Conservation (phyloP, 2,113 vertebrate genomes). For the Mellivora capensis region DNA sequence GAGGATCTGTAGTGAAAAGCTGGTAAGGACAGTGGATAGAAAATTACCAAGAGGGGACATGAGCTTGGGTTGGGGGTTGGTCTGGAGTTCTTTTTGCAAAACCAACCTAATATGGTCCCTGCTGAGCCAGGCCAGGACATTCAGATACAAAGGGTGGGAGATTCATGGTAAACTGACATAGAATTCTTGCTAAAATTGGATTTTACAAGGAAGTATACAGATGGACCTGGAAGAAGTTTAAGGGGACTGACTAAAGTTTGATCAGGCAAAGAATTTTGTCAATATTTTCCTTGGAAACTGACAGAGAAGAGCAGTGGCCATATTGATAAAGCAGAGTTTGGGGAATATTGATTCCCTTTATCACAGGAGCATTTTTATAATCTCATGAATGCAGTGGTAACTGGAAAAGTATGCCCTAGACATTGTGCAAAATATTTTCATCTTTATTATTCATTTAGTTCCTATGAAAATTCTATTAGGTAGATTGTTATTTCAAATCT, state of each 20-base stretch:
- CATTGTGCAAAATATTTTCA: not conserved
- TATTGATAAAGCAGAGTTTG: not conserved
- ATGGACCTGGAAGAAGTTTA: not conserved
- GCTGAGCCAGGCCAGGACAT: not conserved
- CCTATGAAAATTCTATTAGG: not conserved
- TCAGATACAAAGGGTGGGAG: not conserved
- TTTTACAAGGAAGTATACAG: not conserved
- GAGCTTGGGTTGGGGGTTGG: not conserved
- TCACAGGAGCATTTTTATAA: not conserved
- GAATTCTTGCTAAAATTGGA: not conserved
- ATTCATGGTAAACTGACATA: not conserved
- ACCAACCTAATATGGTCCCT: no score
- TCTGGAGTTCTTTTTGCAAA: not conserved
- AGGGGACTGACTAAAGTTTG: not conserved
- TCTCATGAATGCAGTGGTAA: not conserved
- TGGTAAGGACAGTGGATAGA: not conserved
- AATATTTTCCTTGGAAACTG: not conserved
- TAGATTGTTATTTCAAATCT: not conserved
- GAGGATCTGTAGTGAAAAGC: not conserved
- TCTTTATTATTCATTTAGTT: conserved; percentile 28
- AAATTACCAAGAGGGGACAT: not conserved
- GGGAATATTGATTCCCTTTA: not conserved
- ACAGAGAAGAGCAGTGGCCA: not conserved
- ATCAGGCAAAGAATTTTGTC: not conserved
- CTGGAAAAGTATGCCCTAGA: not conserved